These are phyloP conservation scores for Lottia scabra DNA, from an alignment of 2,888 invertebrate genomes.

Conservation along the genomic window DNA sequence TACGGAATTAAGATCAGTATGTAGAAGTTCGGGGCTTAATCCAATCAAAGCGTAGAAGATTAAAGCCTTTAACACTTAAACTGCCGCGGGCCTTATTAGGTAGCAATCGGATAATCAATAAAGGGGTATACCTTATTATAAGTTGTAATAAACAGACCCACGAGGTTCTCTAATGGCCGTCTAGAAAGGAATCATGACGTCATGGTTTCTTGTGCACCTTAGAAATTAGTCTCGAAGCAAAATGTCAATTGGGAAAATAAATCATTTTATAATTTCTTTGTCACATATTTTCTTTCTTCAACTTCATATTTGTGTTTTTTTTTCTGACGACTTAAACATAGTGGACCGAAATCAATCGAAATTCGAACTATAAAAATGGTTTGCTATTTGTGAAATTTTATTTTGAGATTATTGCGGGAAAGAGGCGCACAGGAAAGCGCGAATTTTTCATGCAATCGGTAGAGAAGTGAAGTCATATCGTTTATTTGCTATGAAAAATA, in stretches of 20 bases:
- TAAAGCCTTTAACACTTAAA: no score
- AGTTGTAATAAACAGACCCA: constrained; percentile 36
- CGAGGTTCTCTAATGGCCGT: constrained; percentile 61
- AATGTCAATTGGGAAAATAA: no score
- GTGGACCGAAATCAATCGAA: background rate
- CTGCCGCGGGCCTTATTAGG: no score
- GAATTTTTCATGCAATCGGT: background rate
- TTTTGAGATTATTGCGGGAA: background rate
- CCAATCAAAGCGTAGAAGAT: no score
- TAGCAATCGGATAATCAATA: background rate
- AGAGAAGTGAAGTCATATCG: no score
- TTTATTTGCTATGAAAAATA: background rate
- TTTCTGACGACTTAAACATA: background rate
- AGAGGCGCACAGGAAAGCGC: background rate
- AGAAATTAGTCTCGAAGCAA: no score
- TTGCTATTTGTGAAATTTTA: background rate
- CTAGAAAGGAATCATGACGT: constrained; percentile 53
- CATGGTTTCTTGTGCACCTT: constrained; percentile 24
- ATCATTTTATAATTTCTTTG: no score
- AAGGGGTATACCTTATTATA: background rate
- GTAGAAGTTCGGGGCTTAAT: no score
- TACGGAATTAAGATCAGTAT: no score
- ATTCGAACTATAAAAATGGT: no score
- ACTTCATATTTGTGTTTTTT: background rate
- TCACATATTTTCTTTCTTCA: no score